A percentile compares a stretch with the other conserved stretches of the same genome.
phyloP scores from a whole-genome alignment of 2,113 vertebrate species.

The Psilopsiagon aymara region DNA sequence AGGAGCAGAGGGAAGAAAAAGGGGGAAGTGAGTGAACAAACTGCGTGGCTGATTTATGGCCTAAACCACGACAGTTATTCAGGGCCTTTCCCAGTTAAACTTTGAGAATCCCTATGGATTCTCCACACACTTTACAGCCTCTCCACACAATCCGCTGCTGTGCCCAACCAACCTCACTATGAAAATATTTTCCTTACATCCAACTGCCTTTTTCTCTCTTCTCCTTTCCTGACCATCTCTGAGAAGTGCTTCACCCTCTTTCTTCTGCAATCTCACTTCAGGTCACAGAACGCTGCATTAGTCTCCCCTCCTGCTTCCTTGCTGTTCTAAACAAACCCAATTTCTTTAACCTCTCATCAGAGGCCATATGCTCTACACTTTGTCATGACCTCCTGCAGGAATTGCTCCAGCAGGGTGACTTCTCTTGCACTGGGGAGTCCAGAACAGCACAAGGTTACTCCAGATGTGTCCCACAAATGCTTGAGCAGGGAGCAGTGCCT shows the following conservation, averaged over 20 bases:
- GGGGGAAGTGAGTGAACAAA: too few species aligned
- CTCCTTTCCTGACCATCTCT: neutral
- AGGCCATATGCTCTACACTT: neutral
- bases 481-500: neutral
- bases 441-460: fast-evolving
- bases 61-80: too few species aligned
- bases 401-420: fast-evolving
- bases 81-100: neutral
- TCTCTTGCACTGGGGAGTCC: neutral
- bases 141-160: neutral
- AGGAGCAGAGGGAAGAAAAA: too few species aligned
- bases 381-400: fast-evolving
- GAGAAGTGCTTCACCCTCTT: neutral
- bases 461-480: fast-evolving
- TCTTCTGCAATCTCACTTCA: neutral
- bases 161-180: neutral
- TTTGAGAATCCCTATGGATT: neutral
- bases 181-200: neutral
- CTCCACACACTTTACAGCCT: neutral
- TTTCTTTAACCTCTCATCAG: neutral
- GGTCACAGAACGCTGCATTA: neutral
- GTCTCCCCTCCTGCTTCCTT: neutral
- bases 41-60: too few species aligned
- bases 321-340: neutral
- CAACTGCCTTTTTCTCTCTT: neutral